Base-by-base conservation (phyloP, 1,140 invertebrate species). In the Patella vulgata region DNA sequence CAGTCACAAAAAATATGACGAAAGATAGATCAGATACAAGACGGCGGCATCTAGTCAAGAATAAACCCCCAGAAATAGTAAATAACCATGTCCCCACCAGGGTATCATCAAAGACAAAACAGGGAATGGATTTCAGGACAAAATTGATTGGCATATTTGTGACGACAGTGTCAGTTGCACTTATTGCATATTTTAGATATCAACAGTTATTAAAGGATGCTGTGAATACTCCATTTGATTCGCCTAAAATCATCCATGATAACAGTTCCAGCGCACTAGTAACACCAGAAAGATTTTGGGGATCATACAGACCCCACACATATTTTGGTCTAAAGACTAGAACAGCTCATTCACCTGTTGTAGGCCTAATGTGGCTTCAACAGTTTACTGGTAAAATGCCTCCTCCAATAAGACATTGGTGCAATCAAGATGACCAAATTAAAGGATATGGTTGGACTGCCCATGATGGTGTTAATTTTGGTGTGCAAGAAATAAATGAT, bases 331-430 rank as follows among this genome's bases (percentile, higher is more conserved):
- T 99, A 71, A 95, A 95, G 83, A 94, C 92, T 1, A 86, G 95
- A 68, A 92, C 94, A 77, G 92, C 93, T 0, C 85, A 91, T 52
- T 97, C 96, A 0, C 87, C 95, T 9, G 89, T 96, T 0, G 91
- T 94, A 78, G 97, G 84, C 2, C 83, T 99, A 1, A 98, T 99
- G 95, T 99, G 97, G 97, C 96, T 94, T 68, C 89, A 93, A 0
- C 89, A 89, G 54, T 77, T 74, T 31, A 77, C 70, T 0, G 55
- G 59, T 30, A 58, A 70, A 19, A 74, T 77, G 74, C 75, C 76
- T 21, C 79, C 81, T 21, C 73, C 73, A 5, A 58, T 84, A 5
- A 91, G 95, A 48, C 96, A 98, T 82, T 96, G 92, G 93, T 98
- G 96, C 85, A 91, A 96, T 64, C 93, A 97, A 81, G 88, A 89